Evolutionary conservation across 1,140 invertebrate species (phyloP).

Genomic region (Meloidogyne exigua): DNA sequence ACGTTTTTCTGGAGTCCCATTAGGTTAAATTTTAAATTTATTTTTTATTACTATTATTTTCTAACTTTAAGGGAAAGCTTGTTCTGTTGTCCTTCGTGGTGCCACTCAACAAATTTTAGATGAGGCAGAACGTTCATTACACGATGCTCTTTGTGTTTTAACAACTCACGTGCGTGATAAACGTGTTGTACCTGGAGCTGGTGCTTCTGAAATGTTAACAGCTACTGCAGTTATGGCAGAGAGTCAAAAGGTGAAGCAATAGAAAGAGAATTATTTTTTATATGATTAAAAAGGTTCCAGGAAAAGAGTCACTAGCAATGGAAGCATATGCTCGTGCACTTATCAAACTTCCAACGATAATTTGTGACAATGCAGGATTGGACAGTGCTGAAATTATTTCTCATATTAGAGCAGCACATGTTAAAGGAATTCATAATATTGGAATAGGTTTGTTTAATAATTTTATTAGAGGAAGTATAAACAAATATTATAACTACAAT

Average conservation of each 20-base stretch:
- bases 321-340: constrained; percentile 89
- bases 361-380: constrained; percentile 97
- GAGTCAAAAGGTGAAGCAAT: constrained; percentile 71
- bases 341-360: constrained; percentile 83
- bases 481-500: too few species aligned
- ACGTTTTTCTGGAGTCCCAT: constrained; percentile 78
- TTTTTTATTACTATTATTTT: constrained; percentile 34
- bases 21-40: constrained; percentile 44
- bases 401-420: constrained; percentile 83
- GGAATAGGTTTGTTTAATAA: constrained; percentile 75
- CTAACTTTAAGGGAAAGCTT: constrained; percentile 90
- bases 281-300: constrained; percentile 68
- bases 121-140: constrained; percentile 93
- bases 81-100: constrained; percentile 91
- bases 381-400: constrained; percentile 91
- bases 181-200: constrained; percentile 70
- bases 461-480: neutral
- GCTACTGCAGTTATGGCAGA: constrained; percentile 81
- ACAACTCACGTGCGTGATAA: constrained; percentile 80
- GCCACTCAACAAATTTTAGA: constrained; percentile 99
- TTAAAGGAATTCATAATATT: constrained; percentile 74
- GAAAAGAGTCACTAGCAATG: constrained; percentile 95
- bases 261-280: neutral
- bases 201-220: constrained; percentile 85
- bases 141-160: constrained; percentile 96